These are phyloP conservation scores for Drosophila nr. perissopoda DNA, from an alignment of 2,888 invertebrate genomes.

Conservation along the genomic window DNA sequence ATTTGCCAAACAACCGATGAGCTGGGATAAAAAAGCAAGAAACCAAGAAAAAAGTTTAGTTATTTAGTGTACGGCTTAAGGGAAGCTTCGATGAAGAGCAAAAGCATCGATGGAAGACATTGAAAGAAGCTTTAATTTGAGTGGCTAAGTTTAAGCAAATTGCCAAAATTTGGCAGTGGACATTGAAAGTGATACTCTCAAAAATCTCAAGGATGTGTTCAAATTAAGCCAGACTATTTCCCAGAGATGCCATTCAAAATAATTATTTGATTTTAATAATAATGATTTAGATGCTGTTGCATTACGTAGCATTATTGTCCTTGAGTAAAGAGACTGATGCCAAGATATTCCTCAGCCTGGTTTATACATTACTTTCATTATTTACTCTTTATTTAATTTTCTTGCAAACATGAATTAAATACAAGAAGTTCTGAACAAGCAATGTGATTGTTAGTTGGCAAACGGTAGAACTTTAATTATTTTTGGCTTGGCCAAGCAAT, in stretches of 20 bases:
- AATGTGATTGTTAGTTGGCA: background rate
- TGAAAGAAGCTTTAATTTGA: background rate
- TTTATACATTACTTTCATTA: background rate
- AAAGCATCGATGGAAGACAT: background rate
- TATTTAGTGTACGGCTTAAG: background rate
- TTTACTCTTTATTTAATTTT: background rate
- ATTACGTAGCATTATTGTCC: background rate
- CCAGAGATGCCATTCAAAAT: background rate
- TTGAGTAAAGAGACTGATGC: background rate
- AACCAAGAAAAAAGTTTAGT: slow-evolving; percentile 8
- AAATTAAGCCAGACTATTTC: background rate
- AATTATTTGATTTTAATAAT: background rate
- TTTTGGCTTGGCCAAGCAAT: slow-evolving; percentile 10
- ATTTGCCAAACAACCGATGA: slow-evolving; percentile 57
- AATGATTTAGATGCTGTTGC: background rate
- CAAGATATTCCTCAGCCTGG: background rate
- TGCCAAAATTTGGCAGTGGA: background rate
- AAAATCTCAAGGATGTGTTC: background rate
- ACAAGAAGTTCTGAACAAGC: background rate
- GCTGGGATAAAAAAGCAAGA: slow-evolving; percentile 18
- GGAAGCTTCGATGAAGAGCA: too few species aligned
- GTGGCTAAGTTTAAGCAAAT: background rate
- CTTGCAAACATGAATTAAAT: background rate
- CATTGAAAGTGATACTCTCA: background rate
- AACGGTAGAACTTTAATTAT: slow-evolving; percentile 11